Evolutionary conservation across 2,113 vertebrate species (phyloP), one percentile per base, ranked within the genome.

Genomic region (Heptranchias perlo): DNA sequence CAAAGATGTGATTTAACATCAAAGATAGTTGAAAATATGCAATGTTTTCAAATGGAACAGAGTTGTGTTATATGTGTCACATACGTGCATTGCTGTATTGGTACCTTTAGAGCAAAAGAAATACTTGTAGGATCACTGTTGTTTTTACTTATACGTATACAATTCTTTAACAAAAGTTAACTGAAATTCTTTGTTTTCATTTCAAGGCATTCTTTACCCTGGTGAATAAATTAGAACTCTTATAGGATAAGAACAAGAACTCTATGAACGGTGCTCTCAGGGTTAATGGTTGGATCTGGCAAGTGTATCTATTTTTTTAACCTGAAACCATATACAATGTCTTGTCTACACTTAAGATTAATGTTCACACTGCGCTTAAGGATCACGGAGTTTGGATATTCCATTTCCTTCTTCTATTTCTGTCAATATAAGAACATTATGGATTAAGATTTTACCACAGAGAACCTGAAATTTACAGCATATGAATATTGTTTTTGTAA

Each of bases 1-100:
- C 94, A 95, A 95, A 44, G 39, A 94, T 94, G n/a, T 93, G 35
- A 94, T 94, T 95, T 95, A 73, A 69, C 47, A 35, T 95, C 94
- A 69, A 95, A 69, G 94, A 73, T 69, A 73, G 64, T 95, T 47
- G 4, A 52, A 62, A 52, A 52, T 93, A 18, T 62, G 16, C 89
- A 64, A 64, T 61, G 52, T 58, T 58, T 91, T 58, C 31, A 94
- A 47, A 94, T 69, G 65, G 94, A 31, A 49, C 39, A 67, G 23
- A 52, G 39, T 73, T 52, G 47, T 93, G 58, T 35, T 52, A 52
- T 10, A 73, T 69, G 11, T 73, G 3, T 69, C 13, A 52, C n/a
- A 35, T 31, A 49, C 39, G 65, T 65, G 62, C 92, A 44, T 73
- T 39, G 65, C 94, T 49, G 31, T 52, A 31, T 95, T 95, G 44